These are phyloP conservation scores for Sebastes nivosus DNA, from an alignment of 2,797 vertebrate genomes.

Conservation along the genomic window DNA sequence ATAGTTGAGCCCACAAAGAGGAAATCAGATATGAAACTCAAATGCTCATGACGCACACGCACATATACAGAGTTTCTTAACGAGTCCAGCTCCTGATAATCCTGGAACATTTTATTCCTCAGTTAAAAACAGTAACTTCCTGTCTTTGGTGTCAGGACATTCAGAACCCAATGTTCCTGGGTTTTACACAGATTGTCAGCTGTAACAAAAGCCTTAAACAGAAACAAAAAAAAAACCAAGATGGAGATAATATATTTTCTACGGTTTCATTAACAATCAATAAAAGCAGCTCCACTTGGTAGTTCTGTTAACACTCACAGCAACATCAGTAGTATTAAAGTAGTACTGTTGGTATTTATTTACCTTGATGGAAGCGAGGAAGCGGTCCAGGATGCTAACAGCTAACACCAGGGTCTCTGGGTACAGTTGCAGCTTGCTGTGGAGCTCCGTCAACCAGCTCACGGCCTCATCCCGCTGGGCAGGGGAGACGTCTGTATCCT, in stretches of 20 bases:
- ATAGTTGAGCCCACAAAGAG: neutral
- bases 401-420: constrained; percentile 96
- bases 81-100: neutral
- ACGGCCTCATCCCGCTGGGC: constrained; percentile 95
- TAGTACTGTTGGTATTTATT: constrained; percentile 23
- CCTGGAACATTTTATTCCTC: constrained; percentile 4
- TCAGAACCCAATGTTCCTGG: neutral
- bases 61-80: neutral
- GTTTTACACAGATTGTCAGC: neutral
- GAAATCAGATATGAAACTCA: neutral
- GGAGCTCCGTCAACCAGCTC: constrained; percentile 92
- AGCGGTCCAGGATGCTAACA: constrained; percentile 94
- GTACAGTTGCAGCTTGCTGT: constrained; percentile 91
- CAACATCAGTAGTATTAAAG: neutral
- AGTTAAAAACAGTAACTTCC: neutral
- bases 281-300: neutral
- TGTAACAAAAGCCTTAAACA: neutral
- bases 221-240: neutral
- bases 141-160: neutral
- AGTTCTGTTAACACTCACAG: neutral
- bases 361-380: constrained; percentile 96
- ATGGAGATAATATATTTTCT: too few species aligned
- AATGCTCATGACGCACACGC: neutral
- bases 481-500: constrained; percentile 96
- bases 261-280: too few species aligned